Percentiles rank a stretch among this genome's conserved stretches.
phyloP scores from a whole-genome alignment of 1,140 invertebrate genomes.

The Bradysia coprophila region DNA sequence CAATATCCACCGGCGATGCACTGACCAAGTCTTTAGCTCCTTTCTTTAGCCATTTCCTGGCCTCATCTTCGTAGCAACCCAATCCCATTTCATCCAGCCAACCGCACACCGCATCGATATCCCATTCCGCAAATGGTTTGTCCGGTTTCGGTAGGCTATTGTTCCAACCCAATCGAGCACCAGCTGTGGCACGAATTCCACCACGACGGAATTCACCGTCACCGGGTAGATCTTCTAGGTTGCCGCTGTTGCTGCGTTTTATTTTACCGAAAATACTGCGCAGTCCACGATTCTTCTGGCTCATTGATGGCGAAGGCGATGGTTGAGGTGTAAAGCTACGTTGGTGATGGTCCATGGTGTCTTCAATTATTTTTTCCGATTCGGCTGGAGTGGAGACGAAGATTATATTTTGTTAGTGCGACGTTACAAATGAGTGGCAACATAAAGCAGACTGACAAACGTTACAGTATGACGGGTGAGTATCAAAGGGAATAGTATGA shows the following conservation, averaged over 20 bases:
- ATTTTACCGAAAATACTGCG: conserved; percentile 50
- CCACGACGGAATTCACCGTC: conserved; percentile 47
- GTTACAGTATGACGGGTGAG: too few species aligned
- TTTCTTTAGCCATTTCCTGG: conserved; percentile 55
- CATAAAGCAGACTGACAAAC: too few species aligned
- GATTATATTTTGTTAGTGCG: too few species aligned
- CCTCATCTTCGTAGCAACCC: conserved; percentile 60
- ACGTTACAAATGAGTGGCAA: too few species aligned
- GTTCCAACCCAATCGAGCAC: conserved; percentile 50
- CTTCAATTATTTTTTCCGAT: conserved; percentile 42
- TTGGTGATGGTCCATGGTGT: conserved; percentile 18
- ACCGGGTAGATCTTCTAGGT: conserved; percentile 40
- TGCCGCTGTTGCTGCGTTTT: conserved; percentile 32
- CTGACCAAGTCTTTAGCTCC: conserved; percentile 59
- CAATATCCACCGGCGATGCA: conserved; percentile 60
- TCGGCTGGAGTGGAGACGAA: conserved; percentile 31
- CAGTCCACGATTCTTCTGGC: conserved; percentile 29
- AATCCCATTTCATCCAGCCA: conserved; percentile 82
- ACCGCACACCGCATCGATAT: conserved; percentile 61
- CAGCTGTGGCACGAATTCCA: conserved; percentile 55
- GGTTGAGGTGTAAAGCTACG: conserved; percentile 23
- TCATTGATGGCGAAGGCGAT: conserved; percentile 35
- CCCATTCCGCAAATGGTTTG: conserved; percentile 56
- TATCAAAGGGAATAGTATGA: too few species aligned
- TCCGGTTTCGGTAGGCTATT: conserved; percentile 9